A percentile compares a stretch with the other conserved stretches of the same genome.
phyloP scores from a whole-genome alignment of 2,888 invertebrate species.

The Germaria angustata region DNA sequence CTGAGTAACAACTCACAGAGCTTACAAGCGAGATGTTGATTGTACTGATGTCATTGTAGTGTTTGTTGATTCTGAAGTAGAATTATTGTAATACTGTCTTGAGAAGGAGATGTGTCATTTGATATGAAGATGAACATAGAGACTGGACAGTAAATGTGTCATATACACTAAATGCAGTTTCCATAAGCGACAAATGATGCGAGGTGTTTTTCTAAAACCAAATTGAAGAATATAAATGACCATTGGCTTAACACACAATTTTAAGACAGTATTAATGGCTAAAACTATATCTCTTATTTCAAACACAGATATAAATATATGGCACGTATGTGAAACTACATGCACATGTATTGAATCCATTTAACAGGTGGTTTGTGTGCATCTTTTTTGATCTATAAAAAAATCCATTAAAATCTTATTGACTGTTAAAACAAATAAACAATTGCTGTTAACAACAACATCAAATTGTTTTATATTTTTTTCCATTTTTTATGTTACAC shows the following conservation, averaged over 20 bases:
- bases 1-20: not conserved
- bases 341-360: not conserved
- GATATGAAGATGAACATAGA: constrained; percentile 45
- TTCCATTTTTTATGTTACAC: constrained; percentile 58
- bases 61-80: constrained; percentile 21
- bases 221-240: constrained; percentile 64
- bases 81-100: constrained; percentile 16
- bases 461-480: constrained; percentile 30
- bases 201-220: constrained; percentile 23
- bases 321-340: not conserved
- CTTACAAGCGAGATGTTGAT: constrained; percentile 2
- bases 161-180: constrained; percentile 63
- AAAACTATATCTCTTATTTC: not conserved
- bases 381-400: constrained; percentile 63
- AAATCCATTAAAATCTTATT: constrained; percentile 75
- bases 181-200: constrained; percentile 77
- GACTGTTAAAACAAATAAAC: constrained; percentile 70
- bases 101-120: constrained; percentile 60
- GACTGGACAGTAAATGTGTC: constrained; percentile 42
- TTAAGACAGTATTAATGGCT: constrained; percentile 25
- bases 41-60: constrained; percentile 30
- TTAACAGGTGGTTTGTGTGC: constrained; percentile 73
- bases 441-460: constrained; percentile 42
- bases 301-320: too few species aligned
- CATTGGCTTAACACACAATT: constrained; percentile 4